A percentile compares a stretch with the other conserved stretches of the same genome.
These are phyloP conservation scores for Pseudomyrmex cubaensis DNA, from an alignment of 1,140 invertebrate genomes.

Conservation along the genomic window DNA sequence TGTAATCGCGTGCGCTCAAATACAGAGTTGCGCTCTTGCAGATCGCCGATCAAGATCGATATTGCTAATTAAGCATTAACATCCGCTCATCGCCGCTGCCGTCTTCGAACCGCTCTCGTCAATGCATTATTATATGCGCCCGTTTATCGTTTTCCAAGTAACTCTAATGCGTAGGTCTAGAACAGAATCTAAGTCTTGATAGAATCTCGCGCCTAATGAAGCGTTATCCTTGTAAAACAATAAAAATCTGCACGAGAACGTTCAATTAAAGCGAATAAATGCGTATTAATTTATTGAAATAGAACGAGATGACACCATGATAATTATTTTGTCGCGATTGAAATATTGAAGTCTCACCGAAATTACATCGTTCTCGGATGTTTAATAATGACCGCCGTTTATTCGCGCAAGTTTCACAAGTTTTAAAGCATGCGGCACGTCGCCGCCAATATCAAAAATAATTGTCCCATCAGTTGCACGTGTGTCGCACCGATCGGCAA, in stretches of 20 bases:
- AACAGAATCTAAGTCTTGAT: no score
- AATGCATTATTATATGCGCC: conserved; percentile 51
- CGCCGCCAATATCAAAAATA: neutral
- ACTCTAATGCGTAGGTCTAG: neutral
- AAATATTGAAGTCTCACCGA: neutral
- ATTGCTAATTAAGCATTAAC: conserved; percentile 52
- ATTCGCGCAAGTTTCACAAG: neutral
- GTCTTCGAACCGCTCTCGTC: neutral
- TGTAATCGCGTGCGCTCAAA: neutral
- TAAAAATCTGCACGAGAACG: neutral
- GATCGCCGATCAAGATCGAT: conserved; percentile 59
- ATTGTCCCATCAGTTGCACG: neutral
- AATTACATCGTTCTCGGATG: conserved; percentile 4
- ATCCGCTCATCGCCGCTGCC: conserved; percentile 29
- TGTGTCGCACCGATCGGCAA: conserved; percentile 2
- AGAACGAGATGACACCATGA: neutral
- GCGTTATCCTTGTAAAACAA: conserved; percentile 23
- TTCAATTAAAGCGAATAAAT: neutral
- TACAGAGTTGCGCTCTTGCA: conserved; percentile 30
- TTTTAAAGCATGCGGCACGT: neutral
- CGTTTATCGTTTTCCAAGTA: conserved; percentile 34
- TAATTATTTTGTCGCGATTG: conserved; percentile 1
- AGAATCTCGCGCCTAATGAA: conserved; percentile 20
- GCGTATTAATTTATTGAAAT: conserved; percentile 9
- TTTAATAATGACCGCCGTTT: neutral